Evolutionary conservation across 2,113 vertebrate genomes (phyloP).

Genomic region (Hippocampus comes): DNA sequence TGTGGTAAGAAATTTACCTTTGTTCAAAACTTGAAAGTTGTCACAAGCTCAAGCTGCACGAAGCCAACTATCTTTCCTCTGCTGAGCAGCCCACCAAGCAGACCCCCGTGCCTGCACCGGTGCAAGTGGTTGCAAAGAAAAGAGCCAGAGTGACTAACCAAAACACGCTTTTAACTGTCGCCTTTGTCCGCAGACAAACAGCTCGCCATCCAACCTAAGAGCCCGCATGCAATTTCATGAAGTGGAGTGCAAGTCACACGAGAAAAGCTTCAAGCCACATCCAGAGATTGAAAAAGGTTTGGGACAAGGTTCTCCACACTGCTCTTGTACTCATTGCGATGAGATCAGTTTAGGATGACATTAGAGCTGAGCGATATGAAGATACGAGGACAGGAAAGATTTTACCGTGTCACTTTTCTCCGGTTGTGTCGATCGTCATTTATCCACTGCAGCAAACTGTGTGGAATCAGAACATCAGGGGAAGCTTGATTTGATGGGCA

Average conservation of each 20-base stretch:
- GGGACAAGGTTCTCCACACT: slow-evolving; percentile 65
- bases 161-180: slow-evolving; percentile 63
- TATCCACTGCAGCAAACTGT: too few relatives aligned
- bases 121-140: slow-evolving; percentile 51
- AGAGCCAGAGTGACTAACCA: slow-evolving; percentile 42
- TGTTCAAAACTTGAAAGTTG: slow-evolving; percentile 74
- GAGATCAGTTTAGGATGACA: slow-evolving; percentile 56
- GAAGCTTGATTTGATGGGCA: too few relatives aligned
- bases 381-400: too few relatives aligned
- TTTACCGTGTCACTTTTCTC: too few relatives aligned
- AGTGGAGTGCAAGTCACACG: slow-evolving; percentile 59
- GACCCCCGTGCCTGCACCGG: slow-evolving; percentile 14
- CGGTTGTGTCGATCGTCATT: too few relatives aligned
- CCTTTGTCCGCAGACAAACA: slow-evolving; percentile 62
- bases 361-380: slow-evolving; percentile 10
- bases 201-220: slow-evolving; percentile 57
- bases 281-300: slow-evolving; percentile 33
- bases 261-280: slow-evolving; percentile 27
- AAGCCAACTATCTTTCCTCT: slow-evolving; percentile 19
- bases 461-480: too few relatives aligned
- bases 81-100: slow-evolving; percentile 31
- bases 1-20: slow-evolving; percentile 73
- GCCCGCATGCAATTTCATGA: slow-evolving; percentile 73
- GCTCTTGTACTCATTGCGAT: slow-evolving; percentile 60
- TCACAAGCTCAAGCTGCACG: slow-evolving; percentile 62